Evolutionary conservation across 1,140 invertebrate species (phyloP), one percentile per base, ranked within the genome.

Genomic region (Mesaphorura yosii): DNA sequence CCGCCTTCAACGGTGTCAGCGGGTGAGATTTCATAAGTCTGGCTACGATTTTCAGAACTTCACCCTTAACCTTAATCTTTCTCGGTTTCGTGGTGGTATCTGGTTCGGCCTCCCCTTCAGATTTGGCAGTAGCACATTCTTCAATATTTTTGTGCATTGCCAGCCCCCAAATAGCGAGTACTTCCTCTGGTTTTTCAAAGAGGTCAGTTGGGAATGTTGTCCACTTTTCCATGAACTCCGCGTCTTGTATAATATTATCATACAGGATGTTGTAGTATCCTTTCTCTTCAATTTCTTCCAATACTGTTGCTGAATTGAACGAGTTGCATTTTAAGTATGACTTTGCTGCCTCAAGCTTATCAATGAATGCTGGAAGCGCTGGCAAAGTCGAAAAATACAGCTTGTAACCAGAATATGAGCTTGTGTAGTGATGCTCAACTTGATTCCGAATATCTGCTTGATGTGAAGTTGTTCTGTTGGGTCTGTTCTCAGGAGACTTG

Each of bases 21-120:
- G 80, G 78, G 57, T 78, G 72, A 70, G 79, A 79, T 70, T 87
- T 86, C 25, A 78, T 67, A 62, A 88, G 70, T 69, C 83, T 74
- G 3, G 81, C 77, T 67, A 73, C 67, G 39, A 83, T 72, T 14
- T 70, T 66, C 3, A 75, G 72, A 14, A 77, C 58, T 59, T 66
- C 65, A 50, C 65, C 25, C 27, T 48, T 48, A 12, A 22, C 7
- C 7, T 26, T 47, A n/a, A 22, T 12, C 19, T 37, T 42, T n/a
- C 10, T 10, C 17, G 40, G n/a, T n/a, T n/a, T n/a, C n/a, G n/a
- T n/a, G n/a, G n/a, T n/a, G n/a, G n/a, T n/a, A n/a, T n/a, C n/a
- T n/a, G n/a, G n/a, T n/a, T n/a, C n/a, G n/a, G n/a, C n/a, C n/a
- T n/a, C n/a, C n/a, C n/a, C n/a, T n/a, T n/a, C n/a, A n/a, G n/a